Percentiles rank a stretch among this genome's conserved stretches.
Conservation (phyloP, 2,797 vertebrate species). For the Ctenopoma kingsleyae region DNA sequence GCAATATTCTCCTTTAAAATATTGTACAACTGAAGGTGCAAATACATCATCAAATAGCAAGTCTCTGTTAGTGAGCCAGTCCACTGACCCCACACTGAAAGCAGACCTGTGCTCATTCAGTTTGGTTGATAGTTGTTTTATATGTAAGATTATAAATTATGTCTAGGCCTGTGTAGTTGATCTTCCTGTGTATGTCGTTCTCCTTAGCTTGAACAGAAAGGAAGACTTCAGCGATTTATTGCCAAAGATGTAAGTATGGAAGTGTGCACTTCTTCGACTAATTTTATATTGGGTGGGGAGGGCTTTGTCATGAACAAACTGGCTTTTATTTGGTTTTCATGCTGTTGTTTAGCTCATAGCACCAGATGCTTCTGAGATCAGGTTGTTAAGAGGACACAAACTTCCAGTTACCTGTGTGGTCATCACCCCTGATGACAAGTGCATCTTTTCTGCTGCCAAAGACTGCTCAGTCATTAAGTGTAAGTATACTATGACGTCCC, state of each 20-base stretch:
- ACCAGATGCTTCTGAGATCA: slow-evolving; percentile 87
- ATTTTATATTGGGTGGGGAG: neutral
- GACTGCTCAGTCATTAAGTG: slow-evolving; percentile 97
- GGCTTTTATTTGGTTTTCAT: neutral
- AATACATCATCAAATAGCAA: neutral
- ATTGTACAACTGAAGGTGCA: too few relatives aligned
- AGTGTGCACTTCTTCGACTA: neutral
- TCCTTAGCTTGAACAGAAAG: slow-evolving; percentile 92
- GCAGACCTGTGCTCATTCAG: neutral
- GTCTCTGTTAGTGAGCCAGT: neutral
- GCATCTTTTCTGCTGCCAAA: slow-evolving; percentile 94
- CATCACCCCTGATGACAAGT: slow-evolving; percentile 90
- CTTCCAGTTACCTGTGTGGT: slow-evolving; percentile 93
- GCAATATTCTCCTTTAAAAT: too few relatives aligned
- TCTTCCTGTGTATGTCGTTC: slow-evolving; percentile 12
- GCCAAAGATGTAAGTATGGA: slow-evolving; percentile 90
- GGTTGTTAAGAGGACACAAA: slow-evolving; percentile 92
- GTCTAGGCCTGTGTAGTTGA: neutral
- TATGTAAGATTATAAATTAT: neutral
- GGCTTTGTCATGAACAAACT: too few relatives aligned
- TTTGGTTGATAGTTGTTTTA: neutral
- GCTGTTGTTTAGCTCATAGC: slow-evolving; percentile 84
- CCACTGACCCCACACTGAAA: too few relatives aligned
- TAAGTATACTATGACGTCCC: slow-evolving; percentile 71
- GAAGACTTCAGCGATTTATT: slow-evolving; percentile 91